Evolutionary conservation across 2,888 invertebrate genomes (phyloP).

Genomic region (Patella pellucida): DNA sequence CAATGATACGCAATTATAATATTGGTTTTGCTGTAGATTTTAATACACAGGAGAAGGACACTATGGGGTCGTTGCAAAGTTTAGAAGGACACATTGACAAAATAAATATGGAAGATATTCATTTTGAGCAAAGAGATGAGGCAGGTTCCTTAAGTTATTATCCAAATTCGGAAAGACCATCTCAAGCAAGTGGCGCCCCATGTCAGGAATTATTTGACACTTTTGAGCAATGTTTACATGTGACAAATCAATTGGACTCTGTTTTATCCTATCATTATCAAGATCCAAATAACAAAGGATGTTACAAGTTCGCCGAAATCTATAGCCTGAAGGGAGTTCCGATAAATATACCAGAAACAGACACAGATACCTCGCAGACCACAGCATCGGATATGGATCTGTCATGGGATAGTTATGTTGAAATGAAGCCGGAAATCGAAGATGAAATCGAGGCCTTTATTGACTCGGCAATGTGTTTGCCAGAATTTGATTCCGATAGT

Average conservation of each 20-base stretch:
- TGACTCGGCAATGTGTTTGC: slow-evolving; percentile 18
- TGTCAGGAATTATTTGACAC: slow-evolving; percentile 51
- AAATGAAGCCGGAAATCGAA: slow-evolving; percentile 36
- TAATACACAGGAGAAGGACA: slow-evolving; percentile 34
- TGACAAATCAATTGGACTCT: slow-evolving; percentile 61
- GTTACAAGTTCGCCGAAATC: slow-evolving; percentile 47
- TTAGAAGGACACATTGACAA: slow-evolving; percentile 32
- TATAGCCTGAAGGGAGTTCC: slow-evolving; percentile 37
- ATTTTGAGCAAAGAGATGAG: slow-evolving; percentile 22
- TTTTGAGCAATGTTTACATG: slow-evolving; percentile 59
- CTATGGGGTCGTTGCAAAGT: slow-evolving; percentile 25
- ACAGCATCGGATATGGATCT: slow-evolving; percentile 13
- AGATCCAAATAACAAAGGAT: slow-evolving; percentile 41
- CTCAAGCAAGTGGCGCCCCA: neutral
- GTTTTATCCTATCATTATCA: slow-evolving; percentile 60
- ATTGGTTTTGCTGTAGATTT: slow-evolving; percentile 61
- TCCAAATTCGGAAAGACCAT: neutral
- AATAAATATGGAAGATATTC: slow-evolving; percentile 27
- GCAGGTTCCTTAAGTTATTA: slow-evolving; percentile 15
- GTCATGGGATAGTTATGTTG: slow-evolving; percentile 34
- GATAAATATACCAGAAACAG: slow-evolving; percentile 28
- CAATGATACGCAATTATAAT: slow-evolving; percentile 65
- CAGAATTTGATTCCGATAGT: slow-evolving; percentile 11
- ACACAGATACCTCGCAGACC: slow-evolving; percentile 9
- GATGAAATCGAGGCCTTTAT: slow-evolving; percentile 25